Evolutionary conservation across 2,113 vertebrate genomes (phyloP), one percentile per base, ranked within the genome.

Genomic region (Pungitius pungitius): DNA sequence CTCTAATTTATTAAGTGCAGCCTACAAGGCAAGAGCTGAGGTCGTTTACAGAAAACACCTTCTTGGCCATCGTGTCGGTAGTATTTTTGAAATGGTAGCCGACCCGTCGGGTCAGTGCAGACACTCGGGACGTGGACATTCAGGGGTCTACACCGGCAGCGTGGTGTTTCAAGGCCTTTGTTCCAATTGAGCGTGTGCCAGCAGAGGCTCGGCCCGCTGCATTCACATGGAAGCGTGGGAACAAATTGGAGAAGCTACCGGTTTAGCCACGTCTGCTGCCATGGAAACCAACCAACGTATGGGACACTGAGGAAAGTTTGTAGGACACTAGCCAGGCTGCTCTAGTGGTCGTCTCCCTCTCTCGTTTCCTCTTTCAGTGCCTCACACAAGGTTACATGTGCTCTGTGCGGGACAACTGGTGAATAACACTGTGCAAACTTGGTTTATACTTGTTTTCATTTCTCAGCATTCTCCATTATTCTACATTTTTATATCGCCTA

Each of bases 171-270:
- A 68, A 82, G 68, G 72, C 77, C 83, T 84, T 88, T 88, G 81
- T 84, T 78, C 43, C 61, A 77, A 86, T 91, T 87, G 72, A 88
- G 69, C 6, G 65, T 20, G 69, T 80, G 85, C 88, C 90, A 90
- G 83, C 83, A 68, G 56, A 70, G 76, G 55, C 77, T 60, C 15
- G 74, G 85, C 79, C 86, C 58, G 52, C 77, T 78, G 80, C 77
- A 74, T 82, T 88, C 85, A 86, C 83, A 76, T 83, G 83, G 81
- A 77, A 76, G 82, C 84, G 79, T 77, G 84, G 77, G 80, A 83
- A 84, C 82, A 62, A 69, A 65, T 67, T 64, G 47, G 83, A 43
- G 65, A 76, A 64, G 49, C 77, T 49, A 75, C 71, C 72, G 64
- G 67, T 85, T 74, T 78, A 69, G 65, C 63, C 79, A 56, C 14